Percentiles rank a stretch among this genome's conserved stretches.
Conservation (phyloP, 2,113 vertebrate species). For the Pelusios castaneus region DNA sequence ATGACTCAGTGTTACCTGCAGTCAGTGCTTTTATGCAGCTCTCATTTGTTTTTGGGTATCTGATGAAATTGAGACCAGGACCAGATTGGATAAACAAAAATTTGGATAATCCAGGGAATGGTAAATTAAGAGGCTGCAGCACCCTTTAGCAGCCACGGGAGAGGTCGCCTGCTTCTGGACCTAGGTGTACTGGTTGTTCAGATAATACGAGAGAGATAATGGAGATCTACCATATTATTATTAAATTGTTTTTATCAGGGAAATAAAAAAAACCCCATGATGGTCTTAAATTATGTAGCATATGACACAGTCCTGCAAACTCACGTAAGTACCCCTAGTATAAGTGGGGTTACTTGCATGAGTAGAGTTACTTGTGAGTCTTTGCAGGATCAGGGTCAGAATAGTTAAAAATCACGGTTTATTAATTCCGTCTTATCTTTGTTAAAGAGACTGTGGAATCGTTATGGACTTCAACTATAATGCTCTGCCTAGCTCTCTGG, state of each 20-base stretch:
- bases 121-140: background rate
- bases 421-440: background rate
- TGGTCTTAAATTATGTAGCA: background rate
- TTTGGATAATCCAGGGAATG: background rate
- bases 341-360: background rate
- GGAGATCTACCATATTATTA: background rate
- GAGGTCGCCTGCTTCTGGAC: background rate
- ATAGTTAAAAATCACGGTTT: background rate
- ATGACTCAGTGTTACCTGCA: background rate
- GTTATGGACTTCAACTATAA: conserved; percentile 3
- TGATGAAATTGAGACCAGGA: background rate
- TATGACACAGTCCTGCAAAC: background rate
- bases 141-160: background rate
- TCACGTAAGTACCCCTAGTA: accelerated
- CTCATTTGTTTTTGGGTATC: background rate
- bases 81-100: background rate
- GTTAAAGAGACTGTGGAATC: background rate
- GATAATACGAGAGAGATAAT: background rate
- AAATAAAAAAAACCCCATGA: background rate
- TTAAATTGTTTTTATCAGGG: background rate
- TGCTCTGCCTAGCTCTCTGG: background rate
- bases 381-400: background rate
- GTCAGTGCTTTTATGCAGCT: background rate
- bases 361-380: background rate
- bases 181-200: background rate